Base-by-base conservation (phyloP, 1,140 invertebrate genomes). In the Meloidogyne chitwoodi region DNA sequence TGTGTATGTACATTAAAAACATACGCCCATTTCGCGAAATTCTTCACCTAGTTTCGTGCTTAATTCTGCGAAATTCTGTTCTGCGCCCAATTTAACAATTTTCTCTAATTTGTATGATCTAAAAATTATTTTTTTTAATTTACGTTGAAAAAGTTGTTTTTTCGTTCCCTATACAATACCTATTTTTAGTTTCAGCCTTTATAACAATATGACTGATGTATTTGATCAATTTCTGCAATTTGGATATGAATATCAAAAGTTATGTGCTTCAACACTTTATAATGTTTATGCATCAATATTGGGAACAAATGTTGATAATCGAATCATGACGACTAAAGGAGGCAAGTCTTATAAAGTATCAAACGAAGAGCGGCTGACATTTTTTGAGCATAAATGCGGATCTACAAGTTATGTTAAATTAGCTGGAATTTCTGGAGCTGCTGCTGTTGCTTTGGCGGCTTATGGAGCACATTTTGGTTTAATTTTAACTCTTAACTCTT, bases 381-480 rank as follows among this genome's bases (percentile, higher is more conserved):
- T 56, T n/a, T 56, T 56, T n/a, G 14, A 4, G 10, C 56, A 63
- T 19, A 56, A 73, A 29, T 73, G 71, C 26, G 71, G 71, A 22
- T 38, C 71, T 14, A 19, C 38, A 16, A 5, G 10, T 63, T 56
- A 22, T 34, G 64, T 34, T 34, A 41, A 64, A 31, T 10, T 73
- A 4, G 71, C 71, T 29, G 71, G 71, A 11, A 5, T 73, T 63
- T 73, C 71, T 12, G 71, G 71, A 8, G 71, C 56, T 11, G 27
- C 64, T 16, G 71, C 71, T 8, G 71, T 73, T 22, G 71, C 71
- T 29, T 26, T 73, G 14, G 56, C 48, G 8, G 71, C 71, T 11
- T 73, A 73, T 34, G 71, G 56, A 19, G 56, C 71, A 73, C 71
- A 73, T 63, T 73, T 73, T n/a, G 38, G 71, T 73, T 38, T 63